These are phyloP conservation scores for Anguilla japonica DNA, from an alignment of 2,113 vertebrate genomes.

Conservation along the genomic window DNA sequence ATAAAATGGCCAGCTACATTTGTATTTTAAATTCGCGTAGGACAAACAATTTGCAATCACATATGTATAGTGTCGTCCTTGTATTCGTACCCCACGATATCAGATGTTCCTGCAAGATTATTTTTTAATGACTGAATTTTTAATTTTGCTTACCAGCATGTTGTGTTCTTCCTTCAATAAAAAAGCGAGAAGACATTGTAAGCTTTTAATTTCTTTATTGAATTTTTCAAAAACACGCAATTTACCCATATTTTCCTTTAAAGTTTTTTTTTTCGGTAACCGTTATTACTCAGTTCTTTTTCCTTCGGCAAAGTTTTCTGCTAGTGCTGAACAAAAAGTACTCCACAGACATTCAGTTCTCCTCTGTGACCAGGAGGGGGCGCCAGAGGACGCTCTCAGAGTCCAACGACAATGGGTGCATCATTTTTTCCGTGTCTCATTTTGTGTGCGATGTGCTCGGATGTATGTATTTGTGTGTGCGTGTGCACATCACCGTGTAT, in stretches of 20 bases:
- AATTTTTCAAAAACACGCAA: conserved; percentile 71
- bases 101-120: background rate
- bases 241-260: conserved; percentile 64
- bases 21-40: no score
- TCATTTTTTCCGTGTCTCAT: no score
- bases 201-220: conserved; percentile 65
- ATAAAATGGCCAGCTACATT: no score
- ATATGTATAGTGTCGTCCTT: background rate
- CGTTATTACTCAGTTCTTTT: conserved; percentile 54
- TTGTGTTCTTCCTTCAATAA: conserved; percentile 44
- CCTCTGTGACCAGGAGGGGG: conserved; percentile 42
- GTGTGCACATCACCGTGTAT: no score
- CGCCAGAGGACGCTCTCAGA: conserved; percentile 49
- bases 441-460: background rate
- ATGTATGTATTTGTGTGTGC: no score
- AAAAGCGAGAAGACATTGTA: background rate
- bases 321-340: conserved; percentile 48
- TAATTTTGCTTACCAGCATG: background rate
- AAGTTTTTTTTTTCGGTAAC: conserved; percentile 59
- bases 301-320: conserved; percentile 52
- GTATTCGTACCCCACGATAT: background rate
- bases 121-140: background rate
- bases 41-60: background rate
- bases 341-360: conserved; percentile 46
- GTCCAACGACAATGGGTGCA: background rate